Conservation (phyloP, 2,113 vertebrate species). For the Poecilia latipinna region DNA sequence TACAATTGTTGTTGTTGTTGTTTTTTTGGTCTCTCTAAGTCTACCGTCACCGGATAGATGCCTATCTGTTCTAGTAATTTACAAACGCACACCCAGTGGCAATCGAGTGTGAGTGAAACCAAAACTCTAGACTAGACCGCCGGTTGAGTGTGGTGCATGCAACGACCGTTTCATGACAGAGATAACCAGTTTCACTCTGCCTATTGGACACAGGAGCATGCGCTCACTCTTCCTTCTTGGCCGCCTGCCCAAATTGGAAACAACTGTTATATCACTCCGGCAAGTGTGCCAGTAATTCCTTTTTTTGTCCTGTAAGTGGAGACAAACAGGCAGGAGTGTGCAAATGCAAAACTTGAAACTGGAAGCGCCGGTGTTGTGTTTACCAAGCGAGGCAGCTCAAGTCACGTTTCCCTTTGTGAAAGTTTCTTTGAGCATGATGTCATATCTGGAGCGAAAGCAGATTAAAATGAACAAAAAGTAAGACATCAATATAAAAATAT, state of each 20-base stretch:
- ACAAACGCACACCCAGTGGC: conserved; percentile 5
- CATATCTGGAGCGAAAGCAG: conserved; percentile 27
- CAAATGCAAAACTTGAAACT: conserved; percentile 58
- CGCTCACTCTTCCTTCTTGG: conserved; percentile 51
- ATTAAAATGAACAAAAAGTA: neutral
- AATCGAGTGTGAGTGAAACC: conserved; percentile 38
- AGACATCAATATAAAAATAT: neutral
- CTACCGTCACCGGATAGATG: conserved; percentile 26
- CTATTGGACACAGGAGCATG: conserved; percentile 37
- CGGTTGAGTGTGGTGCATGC: conserved; percentile 16
- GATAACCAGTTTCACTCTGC: conserved; percentile 63
- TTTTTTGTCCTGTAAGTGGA: conserved; percentile 54
- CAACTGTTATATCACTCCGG: conserved; percentile 49
- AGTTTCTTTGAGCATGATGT: conserved; percentile 52
- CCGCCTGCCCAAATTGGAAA: conserved; percentile 42
- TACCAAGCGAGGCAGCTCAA: conserved; percentile 8
- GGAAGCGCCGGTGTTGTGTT: conserved; percentile 68
- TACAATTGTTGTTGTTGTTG: neutral
- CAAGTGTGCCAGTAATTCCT: conserved; percentile 21
- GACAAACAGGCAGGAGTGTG: conserved; percentile 44
- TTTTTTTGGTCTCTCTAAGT: neutral
- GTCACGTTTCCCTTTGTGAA: conserved; percentile 27
- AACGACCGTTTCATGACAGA: conserved; percentile 38
- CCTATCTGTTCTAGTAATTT: conserved; percentile 17
- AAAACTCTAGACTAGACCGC: conserved; percentile 41